Base-by-base conservation (phyloP, 2,113 vertebrate species). In the Zosterops lateralis region DNA sequence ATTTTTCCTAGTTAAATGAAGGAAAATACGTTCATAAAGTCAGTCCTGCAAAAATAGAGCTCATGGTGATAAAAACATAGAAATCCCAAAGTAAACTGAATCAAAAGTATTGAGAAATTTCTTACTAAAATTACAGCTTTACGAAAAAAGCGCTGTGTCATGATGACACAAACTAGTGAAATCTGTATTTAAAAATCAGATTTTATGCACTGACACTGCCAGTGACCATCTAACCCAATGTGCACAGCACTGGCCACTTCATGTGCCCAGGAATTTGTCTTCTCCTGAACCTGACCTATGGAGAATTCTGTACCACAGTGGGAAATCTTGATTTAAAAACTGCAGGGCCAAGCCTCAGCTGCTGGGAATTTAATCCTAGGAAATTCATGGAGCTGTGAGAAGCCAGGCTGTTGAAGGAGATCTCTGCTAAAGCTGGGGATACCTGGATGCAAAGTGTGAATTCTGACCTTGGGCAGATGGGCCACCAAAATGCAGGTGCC, bases 191-290 rank as follows among this genome's bases (percentile, higher is more conserved):
- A 50, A 74, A 71, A 26, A 31, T 25, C 68, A 50, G 19, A 36
- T 83, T 87, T 92, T 61, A 42, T 34, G 31, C 22, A 50, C 20
- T 17, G 47, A 77, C 1, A 8, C 28, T 22, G 24, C 25, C 53
- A 48, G 66, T 7, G 58, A 42, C 45, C 22, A 71, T 38, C 22
- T 31, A n/a, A 64, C 11, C 31, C 24, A 16, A 28, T 9, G 3
- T 6, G 34, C 48, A 51, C 22, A 48, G 56, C 42, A 48, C 14
- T 0, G 0, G 12, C 28, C 66, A n/a, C 73, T 44, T 11, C 26
- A 38, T 2, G 25, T 10, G 9, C 24, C 16, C 81, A 34, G 26
- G 28, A 32, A 72, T 84, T 64, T 71, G 53, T 16, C 22, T 16
- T 60, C 42, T 67, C 24, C 10, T 20, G 42, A 75, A 48, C 25